Base-by-base conservation (phyloP, 2,888 invertebrate species). In the Melanophora roralis region DNA sequence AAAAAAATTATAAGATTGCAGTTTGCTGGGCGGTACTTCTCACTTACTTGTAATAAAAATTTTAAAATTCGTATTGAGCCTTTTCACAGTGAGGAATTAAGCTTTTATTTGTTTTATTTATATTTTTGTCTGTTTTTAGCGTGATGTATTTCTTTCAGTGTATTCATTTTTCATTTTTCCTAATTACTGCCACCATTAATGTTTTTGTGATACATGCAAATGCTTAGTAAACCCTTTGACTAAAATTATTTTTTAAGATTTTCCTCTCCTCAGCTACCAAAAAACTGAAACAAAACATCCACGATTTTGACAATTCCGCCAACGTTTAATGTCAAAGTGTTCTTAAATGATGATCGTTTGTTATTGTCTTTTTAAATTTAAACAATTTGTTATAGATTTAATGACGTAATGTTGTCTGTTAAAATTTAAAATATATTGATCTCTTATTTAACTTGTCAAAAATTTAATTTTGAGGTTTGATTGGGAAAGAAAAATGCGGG, bases 241-340 rank as follows among this genome's bases (percentile, higher is more conserved):
- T 8, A 8, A 45, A 53, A 45, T 45, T n/a, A n/a, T n/a, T n/a
- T 7, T 23, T 23, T 16, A 32, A 51, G 49, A 49, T 27, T 65
- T 64, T 51, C 38, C 27, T 6, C 36, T 45, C 32, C 34, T n/a
- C 14, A 7, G 11, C 19, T 12, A 36, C n/a, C 21, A 27, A 65
- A 51, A 38, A 40, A 16, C 6, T 8, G 23, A 21, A 11, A 32
- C n/a, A 49, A 38, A 34, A 14, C 11, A 3, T 3, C 38, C 12
- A 67, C 34, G 55, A 16, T 45, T 72, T 72, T 51, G 71, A 69
- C 69, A 64, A 53, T 55, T 76, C 62, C 76, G 69, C 69, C 76
- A 76, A 69, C 55, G 57, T 36, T 69, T 62, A 57, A 55, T 69
- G 69, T 69, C 57, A 76, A 69, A 43, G 59, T 59, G 47, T 16